phyloP scores from a whole-genome alignment of 2,113 vertebrate species.

The Indicator indicator region DNA sequence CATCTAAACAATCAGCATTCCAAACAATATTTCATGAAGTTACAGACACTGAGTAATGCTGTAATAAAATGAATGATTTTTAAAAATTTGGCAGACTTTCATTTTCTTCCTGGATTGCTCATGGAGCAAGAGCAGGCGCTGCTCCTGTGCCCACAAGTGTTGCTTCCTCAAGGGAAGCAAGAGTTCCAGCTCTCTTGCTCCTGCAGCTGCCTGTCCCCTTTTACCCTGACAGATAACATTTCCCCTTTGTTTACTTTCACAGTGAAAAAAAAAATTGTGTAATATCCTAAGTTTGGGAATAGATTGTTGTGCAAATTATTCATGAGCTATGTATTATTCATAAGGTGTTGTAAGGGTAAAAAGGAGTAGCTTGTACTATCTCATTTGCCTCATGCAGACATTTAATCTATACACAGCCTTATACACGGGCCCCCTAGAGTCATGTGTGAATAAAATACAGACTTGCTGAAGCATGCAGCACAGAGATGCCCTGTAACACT shows the following conservation, averaged over 20 bases:
- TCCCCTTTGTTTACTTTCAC: slow-evolving; percentile 18
- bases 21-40: not conserved
- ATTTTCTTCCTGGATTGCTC: not conserved
- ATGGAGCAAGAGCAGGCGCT: not conserved
- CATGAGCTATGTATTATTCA: not conserved
- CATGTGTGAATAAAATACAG: not conserved
- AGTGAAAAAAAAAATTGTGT: not conserved
- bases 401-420: not conserved
- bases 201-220: not conserved
- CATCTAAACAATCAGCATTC: slow-evolving; percentile 1
- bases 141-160: not conserved
- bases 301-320: not conserved
- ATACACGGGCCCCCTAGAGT: rapidly evolving
- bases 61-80: not conserved
- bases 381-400: not conserved
- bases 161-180: not conserved
- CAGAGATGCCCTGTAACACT: not conserved
- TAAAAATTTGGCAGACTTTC: not conserved
- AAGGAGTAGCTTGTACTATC: not conserved
- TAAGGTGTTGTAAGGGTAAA: not conserved
- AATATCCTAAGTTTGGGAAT: not conserved
- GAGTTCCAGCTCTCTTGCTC: not conserved
- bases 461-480: not conserved
- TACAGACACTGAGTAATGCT: not conserved
- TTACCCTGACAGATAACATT: not conserved